Percentiles rank a stretch among this genome's conserved stretches.
Evolutionary conservation across 2,888 invertebrate genomes (phyloP).

Genomic region (Conops quadrifasciatus): DNA sequence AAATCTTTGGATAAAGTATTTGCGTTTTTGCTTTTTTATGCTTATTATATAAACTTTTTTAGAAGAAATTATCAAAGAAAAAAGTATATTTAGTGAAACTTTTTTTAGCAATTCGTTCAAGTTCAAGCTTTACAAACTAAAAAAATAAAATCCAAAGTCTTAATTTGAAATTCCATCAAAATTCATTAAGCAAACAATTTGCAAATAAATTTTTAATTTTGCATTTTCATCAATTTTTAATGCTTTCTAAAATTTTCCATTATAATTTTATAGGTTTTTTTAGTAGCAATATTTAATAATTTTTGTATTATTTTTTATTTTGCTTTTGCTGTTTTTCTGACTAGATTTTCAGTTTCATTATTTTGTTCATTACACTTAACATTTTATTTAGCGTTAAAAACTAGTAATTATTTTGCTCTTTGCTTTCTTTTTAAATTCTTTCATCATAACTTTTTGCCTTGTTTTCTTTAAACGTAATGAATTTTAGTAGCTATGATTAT

Average conservation of each 20-base stretch:
- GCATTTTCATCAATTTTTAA: background rate
- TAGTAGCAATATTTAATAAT: conserved; percentile 19
- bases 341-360: conserved; percentile 33
- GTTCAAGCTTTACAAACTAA: no score
- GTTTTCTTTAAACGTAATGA: conserved; percentile 9
- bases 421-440: background rate
- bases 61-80: no score
- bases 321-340: conserved; percentile 30
- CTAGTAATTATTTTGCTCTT: conserved; percentile 15
- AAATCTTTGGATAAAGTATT: conserved; percentile 23
- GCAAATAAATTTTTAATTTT: background rate
- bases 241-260: conserved; percentile 9
- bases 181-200: no score
- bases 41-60: background rate
- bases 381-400: conserved; percentile 22
- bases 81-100: no score
- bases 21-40: background rate
- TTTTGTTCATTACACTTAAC: conserved; percentile 32
- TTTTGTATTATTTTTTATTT: conserved; percentile 26
- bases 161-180: no score
- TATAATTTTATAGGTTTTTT: conserved; percentile 36
- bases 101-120: no score
- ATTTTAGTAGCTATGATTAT: conserved; percentile 11
- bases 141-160: no score
- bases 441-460: background rate